phyloP scores from a whole-genome alignment of 1,140 invertebrate genomes.

The Nymphalis io region DNA sequence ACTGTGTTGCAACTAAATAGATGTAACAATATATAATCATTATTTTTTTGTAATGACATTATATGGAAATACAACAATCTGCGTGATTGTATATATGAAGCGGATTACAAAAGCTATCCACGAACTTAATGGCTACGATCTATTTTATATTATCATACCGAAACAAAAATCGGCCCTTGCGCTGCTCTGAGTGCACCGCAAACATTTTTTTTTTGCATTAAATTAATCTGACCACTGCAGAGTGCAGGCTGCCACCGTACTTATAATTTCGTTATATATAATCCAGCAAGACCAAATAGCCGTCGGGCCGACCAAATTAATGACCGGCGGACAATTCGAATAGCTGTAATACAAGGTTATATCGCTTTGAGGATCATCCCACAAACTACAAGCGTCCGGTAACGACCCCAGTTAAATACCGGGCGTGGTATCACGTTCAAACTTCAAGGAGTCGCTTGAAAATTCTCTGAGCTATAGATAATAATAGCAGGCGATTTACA shows the following conservation, averaged over 20 bases:
- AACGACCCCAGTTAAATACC: conserved; percentile 43
- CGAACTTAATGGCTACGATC: too few species aligned
- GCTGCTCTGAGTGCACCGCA: too few species aligned
- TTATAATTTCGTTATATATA: conserved; percentile 8
- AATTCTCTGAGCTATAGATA: conserved; percentile 19
- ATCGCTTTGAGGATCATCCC: conserved; percentile 47
- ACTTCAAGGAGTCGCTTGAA: conserved; percentile 40
- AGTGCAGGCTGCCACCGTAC: background rate
- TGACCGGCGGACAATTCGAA: conserved; percentile 58
- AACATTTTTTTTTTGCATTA: too few species aligned
- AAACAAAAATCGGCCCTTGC: too few species aligned
- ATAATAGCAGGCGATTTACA: background rate
- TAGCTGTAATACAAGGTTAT: conserved; percentile 51
- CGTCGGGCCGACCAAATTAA: conserved; percentile 41
- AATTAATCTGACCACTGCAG: too few species aligned
- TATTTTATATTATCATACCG: too few species aligned
- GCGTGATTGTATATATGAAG: too few species aligned
- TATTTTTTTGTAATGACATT: too few species aligned
- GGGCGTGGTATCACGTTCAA: conserved; percentile 41
- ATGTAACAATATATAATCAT: too few species aligned
- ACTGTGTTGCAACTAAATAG: too few species aligned
- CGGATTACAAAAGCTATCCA: too few species aligned
- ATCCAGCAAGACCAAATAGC: conserved; percentile 6
- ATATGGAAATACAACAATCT: too few species aligned
- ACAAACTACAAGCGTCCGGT: conserved; percentile 42